These are phyloP conservation scores for Drosophila cyrtoloma DNA, from an alignment of 2,888 invertebrate species.

Conservation along the genomic window DNA sequence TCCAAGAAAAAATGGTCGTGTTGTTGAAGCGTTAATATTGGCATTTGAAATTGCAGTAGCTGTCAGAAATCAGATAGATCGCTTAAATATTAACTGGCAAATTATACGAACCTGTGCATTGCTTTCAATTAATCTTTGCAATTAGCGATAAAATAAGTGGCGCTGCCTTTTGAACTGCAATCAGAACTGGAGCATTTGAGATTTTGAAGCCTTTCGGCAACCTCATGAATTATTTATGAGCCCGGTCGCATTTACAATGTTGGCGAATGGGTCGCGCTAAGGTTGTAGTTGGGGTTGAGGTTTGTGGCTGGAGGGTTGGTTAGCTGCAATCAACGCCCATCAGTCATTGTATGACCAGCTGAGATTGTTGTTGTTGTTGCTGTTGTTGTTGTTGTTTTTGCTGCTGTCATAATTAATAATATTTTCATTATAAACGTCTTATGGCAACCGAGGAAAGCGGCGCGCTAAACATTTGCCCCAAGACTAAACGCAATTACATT, in stretches of 20 bases:
- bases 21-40: slow-evolving; percentile 59
- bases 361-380: slow-evolving; percentile 21
- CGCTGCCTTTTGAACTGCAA: slow-evolving; percentile 73
- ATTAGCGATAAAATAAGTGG: slow-evolving; percentile 70
- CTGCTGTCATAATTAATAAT: slow-evolving; percentile 80
- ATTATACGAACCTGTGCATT: slow-evolving; percentile 44
- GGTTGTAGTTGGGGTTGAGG: slow-evolving; percentile 2
- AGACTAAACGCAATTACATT: slow-evolving; percentile 75
- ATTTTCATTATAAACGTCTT: slow-evolving; percentile 82
- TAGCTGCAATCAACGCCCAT: slow-evolving; percentile 69
- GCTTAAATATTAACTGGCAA: slow-evolving; percentile 63
- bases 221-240: slow-evolving; percentile 75
- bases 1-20: neutral
- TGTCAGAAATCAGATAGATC: slow-evolving; percentile 57
- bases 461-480: slow-evolving; percentile 43
- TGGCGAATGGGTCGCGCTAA: slow-evolving; percentile 4
- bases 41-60: slow-evolving; percentile 38
- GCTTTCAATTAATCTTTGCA: slow-evolving; percentile 72
- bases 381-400: slow-evolving; percentile 8
- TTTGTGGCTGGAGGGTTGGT: neutral
- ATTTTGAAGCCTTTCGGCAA: slow-evolving; percentile 69
- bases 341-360: slow-evolving; percentile 62
- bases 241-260: slow-evolving; percentile 40
- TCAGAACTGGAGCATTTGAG: slow-evolving; percentile 58
- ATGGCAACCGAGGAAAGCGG: slow-evolving; percentile 46